phyloP scores from a whole-genome alignment of 2,888 invertebrate genomes.

The Diaphora mendica region DNA sequence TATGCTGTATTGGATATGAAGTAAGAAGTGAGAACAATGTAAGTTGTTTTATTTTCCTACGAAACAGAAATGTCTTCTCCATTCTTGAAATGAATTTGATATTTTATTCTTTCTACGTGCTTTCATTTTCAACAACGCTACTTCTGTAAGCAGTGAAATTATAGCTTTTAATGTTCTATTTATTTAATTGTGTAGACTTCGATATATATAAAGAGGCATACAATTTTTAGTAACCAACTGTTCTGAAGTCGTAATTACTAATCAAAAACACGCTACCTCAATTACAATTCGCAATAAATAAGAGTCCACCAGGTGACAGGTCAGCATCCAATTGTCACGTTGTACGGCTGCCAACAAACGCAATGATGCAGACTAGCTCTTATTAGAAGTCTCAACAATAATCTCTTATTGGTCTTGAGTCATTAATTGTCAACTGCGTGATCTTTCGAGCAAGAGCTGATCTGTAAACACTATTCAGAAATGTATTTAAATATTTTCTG shows the following conservation, averaged over 20 bases:
- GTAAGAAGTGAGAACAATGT: constrained; percentile 65
- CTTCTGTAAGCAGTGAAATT: not conserved
- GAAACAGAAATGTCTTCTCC: not conserved
- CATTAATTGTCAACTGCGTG: constrained; percentile 7
- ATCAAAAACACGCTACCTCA: not conserved
- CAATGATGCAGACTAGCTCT: constrained; percentile 5
- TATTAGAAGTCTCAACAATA: not conserved
- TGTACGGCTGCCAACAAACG: constrained; percentile 7
- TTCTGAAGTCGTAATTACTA: not conserved
- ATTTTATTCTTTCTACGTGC: not conserved
- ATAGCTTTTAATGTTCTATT: too few species aligned
- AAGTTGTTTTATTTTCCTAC: constrained; percentile 47
- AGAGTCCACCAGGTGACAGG: constrained; percentile 4
- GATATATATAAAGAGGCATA: too few species aligned
- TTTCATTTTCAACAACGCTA: not conserved
- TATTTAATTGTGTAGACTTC: too few species aligned
- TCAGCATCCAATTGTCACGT: constrained; percentile 3
- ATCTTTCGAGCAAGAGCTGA: not conserved
- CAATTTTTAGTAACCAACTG: not conserved
- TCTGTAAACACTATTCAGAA: not conserved
- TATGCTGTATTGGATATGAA: constrained; percentile 62
- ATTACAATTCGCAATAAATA: not conserved
- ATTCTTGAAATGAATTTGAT: not conserved
- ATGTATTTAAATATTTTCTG: not conserved
- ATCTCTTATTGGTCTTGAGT: not conserved